Evolutionary conservation across 2,113 vertebrate genomes (phyloP), one percentile per base, ranked within the genome.

Genomic region (Arothron firmamentum): DNA sequence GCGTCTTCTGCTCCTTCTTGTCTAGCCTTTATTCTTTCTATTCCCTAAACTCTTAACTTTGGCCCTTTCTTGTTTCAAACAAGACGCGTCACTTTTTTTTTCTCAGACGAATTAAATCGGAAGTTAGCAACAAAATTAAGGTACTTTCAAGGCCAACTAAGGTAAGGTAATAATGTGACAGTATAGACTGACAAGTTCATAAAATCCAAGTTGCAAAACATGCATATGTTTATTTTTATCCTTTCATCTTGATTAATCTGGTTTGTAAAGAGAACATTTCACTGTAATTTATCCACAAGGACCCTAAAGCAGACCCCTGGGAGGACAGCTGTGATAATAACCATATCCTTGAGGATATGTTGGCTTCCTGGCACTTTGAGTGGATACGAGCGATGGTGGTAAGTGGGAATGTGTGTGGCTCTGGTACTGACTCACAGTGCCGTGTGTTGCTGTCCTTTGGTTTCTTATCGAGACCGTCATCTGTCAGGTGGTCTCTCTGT

Each of bases 311-410:
- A 67, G 85, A 73, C 82, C 79, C 89, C 64, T 85, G 87, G 80
- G 86, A 89, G 64, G 88, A 88, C 75, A 83, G 76, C 78, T 61
- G 81, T 88, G 88, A 85, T 75, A 87, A 86, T 85, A 89, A 90
- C 86, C 88, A 88, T 91, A 88, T 91, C 88, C 89, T 92, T 58
- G 85, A 90, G 87, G 87, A 91, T 90, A 90, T 90, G 80, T 89
- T 91, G 90, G 88, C 91, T 88, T 92, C 91, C 86, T 92, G 90
- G 90, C 90, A 90, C 87, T 91, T 91, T 91, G 88, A 90, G 80
- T 91, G 90, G 90, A 91, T 92, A 77, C 87, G 80, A 66, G 83
- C 87, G 42, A 90, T 92, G 88, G 87, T 91, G 91, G 91, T 92
- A 92, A 92, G 91, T 92, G 81, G 65, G 82, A 77, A 72, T 81